Conservation (phyloP, 2,888 invertebrate genomes). For the Sarcophaga carnaria region DNA sequence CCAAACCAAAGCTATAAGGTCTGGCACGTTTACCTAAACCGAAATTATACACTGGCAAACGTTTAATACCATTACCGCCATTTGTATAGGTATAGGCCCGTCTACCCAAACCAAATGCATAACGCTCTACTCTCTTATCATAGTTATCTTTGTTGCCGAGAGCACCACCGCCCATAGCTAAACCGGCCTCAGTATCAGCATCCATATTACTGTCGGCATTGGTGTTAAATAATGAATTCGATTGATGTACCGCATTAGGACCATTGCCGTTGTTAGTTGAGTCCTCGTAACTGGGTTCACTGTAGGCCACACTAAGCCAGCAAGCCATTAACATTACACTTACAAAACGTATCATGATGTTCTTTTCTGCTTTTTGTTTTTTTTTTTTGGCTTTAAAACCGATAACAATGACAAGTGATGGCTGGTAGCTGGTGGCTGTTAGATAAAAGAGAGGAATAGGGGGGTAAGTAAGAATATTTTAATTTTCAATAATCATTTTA, state of each 20-base stretch:
- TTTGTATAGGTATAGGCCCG: conserved; percentile 82
- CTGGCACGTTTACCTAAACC: conserved; percentile 80
- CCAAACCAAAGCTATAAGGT: conserved; percentile 81
- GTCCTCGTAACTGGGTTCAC: conserved; percentile 75
- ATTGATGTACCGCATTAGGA: conserved; percentile 63
- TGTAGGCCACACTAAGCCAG: conserved; percentile 75
- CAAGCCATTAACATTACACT: conserved; percentile 74
- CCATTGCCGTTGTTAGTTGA: conserved; percentile 11
- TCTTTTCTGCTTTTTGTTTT: not conserved
- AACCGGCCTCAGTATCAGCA: conserved; percentile 58
- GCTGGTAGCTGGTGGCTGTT: not conserved
- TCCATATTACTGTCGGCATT: conserved; percentile 69
- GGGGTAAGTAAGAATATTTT: not conserved
- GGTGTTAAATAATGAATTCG: conserved; percentile 66
- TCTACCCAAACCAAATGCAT: conserved; percentile 88
- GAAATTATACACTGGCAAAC: conserved; percentile 81
- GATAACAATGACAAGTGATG: too few relatives aligned
- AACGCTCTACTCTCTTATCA: conserved; percentile 85
- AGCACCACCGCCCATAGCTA: conserved; percentile 15
- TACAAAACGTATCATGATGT: conserved; percentile 52
- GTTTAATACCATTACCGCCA: conserved; percentile 80
- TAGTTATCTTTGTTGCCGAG: conserved; percentile 70
- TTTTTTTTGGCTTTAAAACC: not conserved
- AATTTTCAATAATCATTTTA: not conserved
- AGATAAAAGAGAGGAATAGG: not conserved